Conservation (phyloP, 1,140 invertebrate species). For the Cryptotermes secundus region DNA sequence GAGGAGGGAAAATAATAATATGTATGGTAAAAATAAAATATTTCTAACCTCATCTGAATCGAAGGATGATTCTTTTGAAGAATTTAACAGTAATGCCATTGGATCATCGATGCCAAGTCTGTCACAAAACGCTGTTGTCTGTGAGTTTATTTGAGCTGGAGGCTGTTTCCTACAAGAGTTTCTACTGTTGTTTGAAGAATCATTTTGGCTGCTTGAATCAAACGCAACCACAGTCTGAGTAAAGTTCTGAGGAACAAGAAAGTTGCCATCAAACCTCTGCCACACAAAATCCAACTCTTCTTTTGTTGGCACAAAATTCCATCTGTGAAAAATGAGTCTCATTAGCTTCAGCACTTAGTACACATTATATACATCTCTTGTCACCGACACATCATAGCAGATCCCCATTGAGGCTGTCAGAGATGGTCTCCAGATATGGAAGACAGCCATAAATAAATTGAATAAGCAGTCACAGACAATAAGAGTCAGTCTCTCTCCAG, state of each 20-base stretch:
- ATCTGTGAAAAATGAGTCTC: slow-evolving; percentile 51
- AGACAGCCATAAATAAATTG: no score
- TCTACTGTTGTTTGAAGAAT: neutral
- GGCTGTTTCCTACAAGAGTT: slow-evolving; percentile 30
- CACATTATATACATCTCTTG: no score
- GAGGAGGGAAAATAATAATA: neutral
- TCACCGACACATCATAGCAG: no score
- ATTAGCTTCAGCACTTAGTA: no score
- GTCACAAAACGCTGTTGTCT: slow-evolving; percentile 80
- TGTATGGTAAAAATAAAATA: no score
- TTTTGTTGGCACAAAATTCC: slow-evolving; percentile 70
- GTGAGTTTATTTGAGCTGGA: slow-evolving; percentile 68
- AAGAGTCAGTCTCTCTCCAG: no score
- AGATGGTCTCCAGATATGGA: no score
- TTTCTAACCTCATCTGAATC: neutral
- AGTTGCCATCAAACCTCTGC: slow-evolving; percentile 63
- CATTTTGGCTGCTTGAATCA: slow-evolving; percentile 47
- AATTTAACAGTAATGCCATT: slow-evolving; percentile 52
- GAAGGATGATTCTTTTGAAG: slow-evolving; percentile 37
- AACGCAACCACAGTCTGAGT: slow-evolving; percentile 65
- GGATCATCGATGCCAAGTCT: slow-evolving; percentile 78
- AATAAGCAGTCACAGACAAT: no score
- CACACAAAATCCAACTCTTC: slow-evolving; percentile 70
- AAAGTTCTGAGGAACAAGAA: slow-evolving; percentile 79
- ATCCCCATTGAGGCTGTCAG: no score